Conservation (phyloP, 2,113 vertebrate species). For the Calonectris borealis region DNA sequence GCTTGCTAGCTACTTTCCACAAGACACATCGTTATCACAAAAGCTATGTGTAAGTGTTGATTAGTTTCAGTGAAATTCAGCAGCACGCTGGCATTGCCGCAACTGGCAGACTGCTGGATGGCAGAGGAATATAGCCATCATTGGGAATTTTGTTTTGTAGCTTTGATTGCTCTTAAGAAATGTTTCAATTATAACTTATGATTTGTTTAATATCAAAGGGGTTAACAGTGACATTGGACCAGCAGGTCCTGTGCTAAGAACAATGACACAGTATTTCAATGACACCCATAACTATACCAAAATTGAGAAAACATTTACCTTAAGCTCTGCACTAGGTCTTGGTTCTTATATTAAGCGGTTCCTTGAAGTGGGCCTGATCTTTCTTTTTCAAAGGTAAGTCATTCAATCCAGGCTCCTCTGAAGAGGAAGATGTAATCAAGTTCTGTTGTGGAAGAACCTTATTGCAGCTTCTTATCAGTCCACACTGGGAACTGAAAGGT, state of each 20-base stretch:
- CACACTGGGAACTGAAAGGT: neutral
- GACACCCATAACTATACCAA: accelerated
- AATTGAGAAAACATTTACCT: neutral
- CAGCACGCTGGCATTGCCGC: neutral
- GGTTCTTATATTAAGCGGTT: neutral
- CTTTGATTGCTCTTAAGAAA: neutral
- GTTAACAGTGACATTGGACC: neutral
- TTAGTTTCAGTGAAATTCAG: neutral
- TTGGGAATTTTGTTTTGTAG: neutral
- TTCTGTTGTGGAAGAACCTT: neutral
- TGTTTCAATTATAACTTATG: neutral
- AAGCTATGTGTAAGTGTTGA: neutral
- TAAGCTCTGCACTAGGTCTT: neutral
- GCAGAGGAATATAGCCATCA: neutral
- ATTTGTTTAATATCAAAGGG: neutral
- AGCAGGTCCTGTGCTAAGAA: neutral
- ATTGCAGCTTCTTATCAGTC: neutral
- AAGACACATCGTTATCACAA: accelerated
- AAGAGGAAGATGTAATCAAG: neutral
- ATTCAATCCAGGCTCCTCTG: neutral
- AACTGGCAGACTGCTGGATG: neutral
- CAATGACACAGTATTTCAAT: neutral
- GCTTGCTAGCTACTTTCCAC: neutral
- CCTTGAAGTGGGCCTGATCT: neutral
- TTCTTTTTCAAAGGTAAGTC: neutral